These are phyloP conservation scores for Tragelaphus imberbis DNA, from an alignment of 2,113 vertebrate species.

Conservation along the genomic window DNA sequence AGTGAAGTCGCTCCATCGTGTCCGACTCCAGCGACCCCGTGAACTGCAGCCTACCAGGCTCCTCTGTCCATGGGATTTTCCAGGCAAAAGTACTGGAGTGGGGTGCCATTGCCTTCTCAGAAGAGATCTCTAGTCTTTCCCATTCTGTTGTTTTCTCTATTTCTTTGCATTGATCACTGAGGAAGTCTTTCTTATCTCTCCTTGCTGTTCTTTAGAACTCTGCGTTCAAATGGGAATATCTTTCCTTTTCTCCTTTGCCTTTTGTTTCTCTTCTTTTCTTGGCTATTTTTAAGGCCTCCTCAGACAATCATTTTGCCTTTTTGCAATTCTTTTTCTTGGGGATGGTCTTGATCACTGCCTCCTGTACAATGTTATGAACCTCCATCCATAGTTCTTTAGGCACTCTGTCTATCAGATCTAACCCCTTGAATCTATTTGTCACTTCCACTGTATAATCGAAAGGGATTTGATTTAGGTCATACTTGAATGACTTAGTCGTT, in stretches of 20 bases:
- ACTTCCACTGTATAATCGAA: not conserved
- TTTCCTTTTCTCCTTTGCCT: not conserved
- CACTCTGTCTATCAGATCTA: not conserved
- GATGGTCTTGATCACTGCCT: not conserved
- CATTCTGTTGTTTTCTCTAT: not conserved
- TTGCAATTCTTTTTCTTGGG: not conserved
- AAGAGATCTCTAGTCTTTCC: not conserved
- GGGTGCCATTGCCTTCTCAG: too few species aligned
- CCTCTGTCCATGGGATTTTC: too few species aligned
- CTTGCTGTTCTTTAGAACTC: not conserved
- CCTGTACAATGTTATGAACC: not conserved
- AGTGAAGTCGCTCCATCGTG: too few species aligned
- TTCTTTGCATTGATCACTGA: not conserved
- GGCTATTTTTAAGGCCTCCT: not conserved
- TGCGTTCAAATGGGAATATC: not conserved
- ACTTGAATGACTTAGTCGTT: not conserved
- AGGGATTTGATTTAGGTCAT: not conserved
- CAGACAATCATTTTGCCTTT: not conserved
- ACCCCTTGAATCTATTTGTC: not conserved
- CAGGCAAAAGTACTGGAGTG: too few species aligned
- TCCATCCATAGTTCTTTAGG: not conserved
- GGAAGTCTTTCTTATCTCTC: not conserved
- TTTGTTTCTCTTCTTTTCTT: not conserved
- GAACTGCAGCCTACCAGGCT: too few species aligned
- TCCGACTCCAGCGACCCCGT: too few species aligned